Percentiles rank a stretch among this genome's conserved stretches.
Evolutionary conservation across 1,140 invertebrate species (phyloP).

Genomic region (Chlorops oryzae): DNA sequence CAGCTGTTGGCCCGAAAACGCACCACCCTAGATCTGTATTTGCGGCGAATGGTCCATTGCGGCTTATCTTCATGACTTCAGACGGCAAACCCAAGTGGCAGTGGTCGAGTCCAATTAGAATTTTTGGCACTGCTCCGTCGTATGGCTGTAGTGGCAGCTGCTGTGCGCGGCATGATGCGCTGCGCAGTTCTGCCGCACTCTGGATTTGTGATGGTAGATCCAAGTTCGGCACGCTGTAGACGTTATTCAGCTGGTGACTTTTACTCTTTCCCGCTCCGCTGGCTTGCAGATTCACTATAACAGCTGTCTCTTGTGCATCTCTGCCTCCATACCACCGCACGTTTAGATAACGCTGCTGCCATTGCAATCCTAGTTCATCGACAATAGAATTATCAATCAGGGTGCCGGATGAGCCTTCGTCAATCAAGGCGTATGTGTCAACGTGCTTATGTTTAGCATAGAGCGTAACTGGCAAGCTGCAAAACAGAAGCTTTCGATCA

Average conservation of each 20-base stretch:
- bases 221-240: constrained; percentile 6
- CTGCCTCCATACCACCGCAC: constrained; percentile 8
- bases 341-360: constrained; percentile 1
- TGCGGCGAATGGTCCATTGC: constrained; percentile 1
- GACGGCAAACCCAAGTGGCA: constrained; percentile 1
- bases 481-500: constrained; percentile 1
- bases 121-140: background rate
- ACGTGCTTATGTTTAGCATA: background rate
- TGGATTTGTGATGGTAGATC: constrained; percentile 3
- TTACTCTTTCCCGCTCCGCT: background rate
- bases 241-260: background rate
- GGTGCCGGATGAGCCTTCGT: constrained; percentile 6
- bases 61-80: background rate
- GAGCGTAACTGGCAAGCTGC: constrained; percentile 6
- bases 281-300: background rate
- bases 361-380: background rate
- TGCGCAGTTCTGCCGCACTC: background rate
- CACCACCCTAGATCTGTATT: constrained; percentile 10
- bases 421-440: constrained; percentile 5
- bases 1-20: background rate
- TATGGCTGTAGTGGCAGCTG: background rate
- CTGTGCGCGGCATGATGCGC: background rate
- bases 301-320: no score
- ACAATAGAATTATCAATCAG: constrained; percentile 1
- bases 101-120: constrained; percentile 10